These are phyloP conservation scores for Drosophila mauritiana DNA, from an alignment of 1,140 invertebrate species.

Conservation along the genomic window DNA sequence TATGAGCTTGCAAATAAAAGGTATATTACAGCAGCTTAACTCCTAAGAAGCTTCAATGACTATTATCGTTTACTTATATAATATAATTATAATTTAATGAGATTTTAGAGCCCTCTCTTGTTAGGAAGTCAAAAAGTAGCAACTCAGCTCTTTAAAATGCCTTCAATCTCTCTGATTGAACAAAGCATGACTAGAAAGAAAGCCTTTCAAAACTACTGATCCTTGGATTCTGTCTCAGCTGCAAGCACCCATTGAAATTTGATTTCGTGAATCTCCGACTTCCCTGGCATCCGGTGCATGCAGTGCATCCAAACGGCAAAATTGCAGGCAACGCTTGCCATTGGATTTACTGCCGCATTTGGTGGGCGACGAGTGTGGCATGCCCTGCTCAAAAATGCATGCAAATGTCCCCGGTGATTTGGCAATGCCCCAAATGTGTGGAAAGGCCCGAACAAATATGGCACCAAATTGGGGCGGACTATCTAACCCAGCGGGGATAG, in stretches of 20 bases:
- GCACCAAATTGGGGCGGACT: slow-evolving; percentile 36
- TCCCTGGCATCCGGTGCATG: background rate
- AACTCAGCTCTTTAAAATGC: background rate
- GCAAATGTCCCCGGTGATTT: slow-evolving; percentile 52
- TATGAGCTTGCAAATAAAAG: too few relatives aligned
- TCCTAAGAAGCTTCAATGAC: too few relatives aligned
- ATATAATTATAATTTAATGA: too few relatives aligned
- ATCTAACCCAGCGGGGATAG: slow-evolving; percentile 24
- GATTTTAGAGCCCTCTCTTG: too few relatives aligned
- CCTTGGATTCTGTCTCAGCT: background rate
- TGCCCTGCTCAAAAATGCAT: slow-evolving; percentile 48
- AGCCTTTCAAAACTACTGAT: background rate
- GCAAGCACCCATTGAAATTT: slow-evolving; percentile 12
- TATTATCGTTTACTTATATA: too few relatives aligned
- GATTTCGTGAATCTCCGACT: slow-evolving; percentile 10
- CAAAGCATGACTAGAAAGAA: background rate
- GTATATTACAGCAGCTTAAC: too few relatives aligned
- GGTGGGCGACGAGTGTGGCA: background rate
- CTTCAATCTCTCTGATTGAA: background rate
- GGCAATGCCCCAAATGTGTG: slow-evolving; percentile 59
- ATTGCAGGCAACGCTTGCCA: background rate
- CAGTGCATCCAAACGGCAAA: slow-evolving; percentile 5
- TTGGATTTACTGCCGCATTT: background rate
- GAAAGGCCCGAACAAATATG: slow-evolving; percentile 52
- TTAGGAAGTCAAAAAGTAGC: too few relatives aligned